Evolutionary conservation across 2,797 vertebrate genomes (phyloP).

Genomic region (Champsocephalus gunnari): DNA sequence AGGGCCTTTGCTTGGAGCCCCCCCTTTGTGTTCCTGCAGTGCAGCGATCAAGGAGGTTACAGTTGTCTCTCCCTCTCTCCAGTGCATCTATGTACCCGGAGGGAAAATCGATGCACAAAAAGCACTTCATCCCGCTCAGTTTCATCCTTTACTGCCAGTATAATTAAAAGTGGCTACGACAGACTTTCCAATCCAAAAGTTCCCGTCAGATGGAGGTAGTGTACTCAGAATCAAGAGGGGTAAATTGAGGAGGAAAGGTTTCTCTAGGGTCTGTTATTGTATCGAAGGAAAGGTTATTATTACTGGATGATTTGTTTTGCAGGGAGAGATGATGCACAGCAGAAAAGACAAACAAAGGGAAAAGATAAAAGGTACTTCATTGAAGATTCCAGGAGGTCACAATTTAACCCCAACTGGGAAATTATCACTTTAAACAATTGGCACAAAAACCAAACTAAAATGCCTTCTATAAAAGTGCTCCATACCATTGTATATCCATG

Average conservation of each 20-base stretch:
- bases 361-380: not conserved
- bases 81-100: conserved; percentile 47
- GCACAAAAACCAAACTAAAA: conserved; percentile 27
- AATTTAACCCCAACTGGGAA: not conserved
- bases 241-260: conserved; percentile 40
- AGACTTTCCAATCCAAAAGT: conserved; percentile 61
- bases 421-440: not conserved
- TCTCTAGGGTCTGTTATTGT: conserved; percentile 39
- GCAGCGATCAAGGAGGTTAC: conserved; percentile 54
- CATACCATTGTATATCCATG: conserved; percentile 16
- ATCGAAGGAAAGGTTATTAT: conserved; percentile 56
- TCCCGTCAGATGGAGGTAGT: conserved; percentile 48
- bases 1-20: not conserved
- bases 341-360: not conserved
- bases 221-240: conserved; percentile 56
- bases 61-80: conserved; percentile 56
- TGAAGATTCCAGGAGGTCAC: conserved; percentile 8
- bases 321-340: conserved; percentile 14
- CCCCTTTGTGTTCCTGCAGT: conserved; percentile 62
- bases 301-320: conserved; percentile 19
- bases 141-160: conserved; percentile 75
- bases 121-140: conserved; percentile 80
- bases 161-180: conserved; percentile 81
- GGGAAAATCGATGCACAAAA: conserved; percentile 80
- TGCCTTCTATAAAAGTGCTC: not conserved